A percentile compares a stretch with the other conserved stretches of the same genome.
Evolutionary conservation across 1,140 invertebrate genomes (phyloP).

Genomic region (Anoplolepis gracilipes): DNA sequence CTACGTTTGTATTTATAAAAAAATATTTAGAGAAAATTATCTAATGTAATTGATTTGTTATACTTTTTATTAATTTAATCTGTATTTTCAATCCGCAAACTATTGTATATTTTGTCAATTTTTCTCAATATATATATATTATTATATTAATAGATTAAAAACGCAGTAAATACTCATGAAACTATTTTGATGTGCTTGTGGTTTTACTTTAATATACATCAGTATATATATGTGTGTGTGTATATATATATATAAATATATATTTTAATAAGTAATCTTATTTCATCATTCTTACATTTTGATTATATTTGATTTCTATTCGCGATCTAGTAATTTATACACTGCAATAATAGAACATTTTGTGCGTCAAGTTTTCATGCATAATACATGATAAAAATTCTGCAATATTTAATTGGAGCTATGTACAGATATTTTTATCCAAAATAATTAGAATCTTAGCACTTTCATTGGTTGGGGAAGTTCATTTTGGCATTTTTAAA

Average conservation of each 20-base stretch:
- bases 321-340: too few species aligned
- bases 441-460: conserved; percentile 46
- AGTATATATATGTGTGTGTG: too few species aligned
- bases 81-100: neutral
- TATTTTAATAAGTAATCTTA: too few species aligned
- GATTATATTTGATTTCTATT: neutral
- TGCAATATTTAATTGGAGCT: neutral
- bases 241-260: too few species aligned
- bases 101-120: conserved; percentile 47
- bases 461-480: conserved; percentile 48
- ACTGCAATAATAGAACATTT: too few species aligned
- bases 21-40: conserved; percentile 25
- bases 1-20: conserved; percentile 6
- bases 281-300: neutral
- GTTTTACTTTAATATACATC: too few species aligned
- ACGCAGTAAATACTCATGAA: conserved; percentile 28
- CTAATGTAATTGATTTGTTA: neutral
- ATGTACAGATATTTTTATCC: conserved; percentile 43
- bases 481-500: conserved; percentile 57
- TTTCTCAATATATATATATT: neutral
- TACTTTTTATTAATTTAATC: conserved; percentile 11
- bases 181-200: conserved; percentile 17
- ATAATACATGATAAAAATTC: neutral
- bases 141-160: conserved; percentile 17
- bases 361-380: neutral